Percentiles rank a stretch among this genome's conserved stretches.
phyloP scores from a whole-genome alignment of 2,113 vertebrate genomes.

The Symphodus melops region DNA sequence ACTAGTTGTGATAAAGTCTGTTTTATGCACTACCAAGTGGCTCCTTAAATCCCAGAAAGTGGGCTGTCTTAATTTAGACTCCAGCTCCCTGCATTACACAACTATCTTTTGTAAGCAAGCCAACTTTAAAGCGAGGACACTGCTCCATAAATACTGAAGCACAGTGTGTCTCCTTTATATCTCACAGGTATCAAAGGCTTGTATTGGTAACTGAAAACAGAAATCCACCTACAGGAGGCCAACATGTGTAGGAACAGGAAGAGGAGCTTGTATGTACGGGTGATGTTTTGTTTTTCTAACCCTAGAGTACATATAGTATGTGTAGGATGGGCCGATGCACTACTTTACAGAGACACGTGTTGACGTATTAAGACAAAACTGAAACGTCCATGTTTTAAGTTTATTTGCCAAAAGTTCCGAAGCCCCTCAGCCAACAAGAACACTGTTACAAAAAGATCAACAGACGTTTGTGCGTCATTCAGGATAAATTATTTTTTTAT shows the following conservation, averaged over 20 bases:
- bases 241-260: not conserved
- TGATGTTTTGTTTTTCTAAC: not conserved
- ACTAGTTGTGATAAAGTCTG: slow-evolving; percentile 2
- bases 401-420: too few species aligned
- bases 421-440: too few species aligned
- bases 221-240: slow-evolving; percentile 1
- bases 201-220: not conserved
- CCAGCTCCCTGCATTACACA: slow-evolving; percentile 11
- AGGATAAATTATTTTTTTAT: not conserved
- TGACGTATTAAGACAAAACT: not conserved
- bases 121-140: slow-evolving; percentile 12
- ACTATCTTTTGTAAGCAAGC: not conserved
- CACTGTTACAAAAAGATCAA: too few species aligned
- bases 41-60: slow-evolving; percentile 4
- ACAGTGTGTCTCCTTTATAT: not conserved
- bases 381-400: too few species aligned
- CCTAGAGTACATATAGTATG: not conserved
- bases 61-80: slow-evolving; percentile 27
- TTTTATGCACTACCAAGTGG: slow-evolving; percentile 25
- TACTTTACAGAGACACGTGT: not conserved
- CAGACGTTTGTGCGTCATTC: not conserved
- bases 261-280: not conserved
- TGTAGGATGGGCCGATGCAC: slow-evolving; percentile 1
- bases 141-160: slow-evolving; percentile 8
- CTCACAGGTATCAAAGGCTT: not conserved